A percentile compares a stretch with the other conserved stretches of the same genome.
Conservation (phyloP, 92 coral and sea anemone species). For the Ricordea florida region DNA sequence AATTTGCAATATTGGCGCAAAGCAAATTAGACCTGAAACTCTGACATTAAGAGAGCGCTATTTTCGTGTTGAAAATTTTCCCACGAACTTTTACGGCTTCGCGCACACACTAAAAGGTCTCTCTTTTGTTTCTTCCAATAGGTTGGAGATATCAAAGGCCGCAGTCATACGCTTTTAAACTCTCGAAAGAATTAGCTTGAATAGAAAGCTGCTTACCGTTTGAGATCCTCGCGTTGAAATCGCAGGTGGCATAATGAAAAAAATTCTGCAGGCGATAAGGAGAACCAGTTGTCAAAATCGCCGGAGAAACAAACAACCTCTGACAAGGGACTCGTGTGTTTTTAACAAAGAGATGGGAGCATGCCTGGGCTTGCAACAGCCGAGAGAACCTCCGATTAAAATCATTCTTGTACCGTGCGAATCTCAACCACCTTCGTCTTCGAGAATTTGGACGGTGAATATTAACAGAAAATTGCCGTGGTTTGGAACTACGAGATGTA, state of each 20-base stretch:
- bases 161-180: too few relatives aligned
- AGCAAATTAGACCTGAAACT: too few relatives aligned
- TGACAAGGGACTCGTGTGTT: constrained; percentile 9
- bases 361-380: constrained; percentile 20
- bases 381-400: constrained; percentile 1
- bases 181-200: background rate
- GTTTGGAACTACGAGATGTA: constrained; percentile 16
- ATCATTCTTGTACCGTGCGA: constrained; percentile 40
- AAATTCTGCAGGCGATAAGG: constrained; percentile 1
- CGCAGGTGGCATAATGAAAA: constrained; percentile 36
- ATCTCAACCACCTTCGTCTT: constrained; percentile 29
- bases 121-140: too few relatives aligned
- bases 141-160: too few relatives aligned
- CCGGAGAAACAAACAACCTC: constrained; percentile 3
- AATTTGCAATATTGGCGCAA: too few relatives aligned
- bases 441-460: constrained; percentile 26
- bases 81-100: too few relatives aligned
- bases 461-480: background rate
- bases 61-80: too few relatives aligned
- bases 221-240: background rate
- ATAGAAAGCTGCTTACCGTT: constrained; percentile 1
- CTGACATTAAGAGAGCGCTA: too few relatives aligned
- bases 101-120: too few relatives aligned
- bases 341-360: constrained; percentile 27
- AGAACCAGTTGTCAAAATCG: constrained; percentile 18